Conservation (phyloP, 1,140 invertebrate genomes). For the Octopus sinensis region DNA sequence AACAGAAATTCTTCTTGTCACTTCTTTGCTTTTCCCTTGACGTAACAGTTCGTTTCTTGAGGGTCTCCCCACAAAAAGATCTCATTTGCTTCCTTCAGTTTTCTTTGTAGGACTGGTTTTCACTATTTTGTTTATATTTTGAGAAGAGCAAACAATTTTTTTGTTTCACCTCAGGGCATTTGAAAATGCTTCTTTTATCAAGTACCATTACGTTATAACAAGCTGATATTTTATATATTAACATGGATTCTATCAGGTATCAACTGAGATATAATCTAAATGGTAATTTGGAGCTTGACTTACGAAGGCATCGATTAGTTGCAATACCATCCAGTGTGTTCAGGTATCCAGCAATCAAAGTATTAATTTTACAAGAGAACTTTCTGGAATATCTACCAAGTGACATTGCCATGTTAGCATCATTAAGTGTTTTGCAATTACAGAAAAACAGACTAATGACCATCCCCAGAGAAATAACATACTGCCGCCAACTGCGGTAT, state of each 20-base stretch:
- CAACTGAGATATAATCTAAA: conserved; percentile 29
- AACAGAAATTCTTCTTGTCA: too few species aligned
- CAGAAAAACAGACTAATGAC: conserved; percentile 39
- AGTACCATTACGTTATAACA: too few species aligned
- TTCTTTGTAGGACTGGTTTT: too few species aligned
- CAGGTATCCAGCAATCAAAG: conserved; percentile 39
- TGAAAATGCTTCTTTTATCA: too few species aligned
- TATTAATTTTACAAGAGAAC: conserved; percentile 47
- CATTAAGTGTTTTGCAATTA: conserved; percentile 38
- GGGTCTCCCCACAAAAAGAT: too few species aligned
- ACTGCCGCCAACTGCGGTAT: conserved; percentile 44
- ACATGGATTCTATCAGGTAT: neutral
- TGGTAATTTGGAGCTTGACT: conserved; percentile 43
- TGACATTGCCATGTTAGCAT: conserved; percentile 40
- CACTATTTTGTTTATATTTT: too few species aligned
- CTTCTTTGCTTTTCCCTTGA: too few species aligned
- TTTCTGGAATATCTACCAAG: conserved; percentile 38
- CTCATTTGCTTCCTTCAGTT: too few species aligned
- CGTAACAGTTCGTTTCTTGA: too few species aligned
- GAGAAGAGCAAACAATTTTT: too few species aligned
- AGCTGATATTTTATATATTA: too few species aligned
- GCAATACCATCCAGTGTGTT: conserved; percentile 44
- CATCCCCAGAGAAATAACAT: conserved; percentile 48
- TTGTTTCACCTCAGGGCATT: too few species aligned
- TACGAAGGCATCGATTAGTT: conserved; percentile 32